Evolutionary conservation across 2,888 invertebrate species (phyloP), one percentile per base, ranked within the genome.

Genomic region (Hylaea fasciaria): DNA sequence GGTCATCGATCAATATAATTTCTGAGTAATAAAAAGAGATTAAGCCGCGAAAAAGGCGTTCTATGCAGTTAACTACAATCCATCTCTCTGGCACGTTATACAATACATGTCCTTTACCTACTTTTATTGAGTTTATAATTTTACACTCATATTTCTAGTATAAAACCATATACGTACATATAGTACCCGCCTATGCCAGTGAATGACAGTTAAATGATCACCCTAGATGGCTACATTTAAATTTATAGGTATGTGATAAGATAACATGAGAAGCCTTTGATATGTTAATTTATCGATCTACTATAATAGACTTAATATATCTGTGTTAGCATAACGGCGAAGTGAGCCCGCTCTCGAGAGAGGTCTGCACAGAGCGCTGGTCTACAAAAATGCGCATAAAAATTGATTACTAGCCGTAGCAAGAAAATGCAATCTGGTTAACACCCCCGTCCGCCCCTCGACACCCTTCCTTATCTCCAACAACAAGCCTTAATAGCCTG

Each of bases 361-460:
- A 58, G 16, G 54, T 51, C 35, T 58, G 32, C 32, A 29, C 17
- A 49, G 61, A 56, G 46, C 73, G 70, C 72, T 76, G 80, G 82
- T 81, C 82, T 82, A 85, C 86, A 83, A 86, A 89, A 86, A 84
- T 76, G 78, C 82, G 5, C 87, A 85, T 89, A 90, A 89, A 90
- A 90, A 89, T 89, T 90, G 88, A 91, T 91, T 90, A 88, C 88
- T 84, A 77, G 77, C 82, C 84, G 82, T 81, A 85, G 87, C 86
- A 87, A 87, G 89, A 85, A 87, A 90, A 89, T 89, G 88, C 89
- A 90, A 90, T 91, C 87, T 86, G 83, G 56, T 80, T 77, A 80
- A 70, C 61, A 54, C 50, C 55, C 66, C 46, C 57, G 5, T 57
- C 61, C 64, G 55, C 55, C 65, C 64, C 69, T 70, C 71, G 57